A percentile compares a stretch with the other conserved stretches of the same genome.
These are phyloP conservation scores for Acipenser ruthenus DNA, from an alignment of 2,797 vertebrate genomes.

Conservation along the genomic window DNA sequence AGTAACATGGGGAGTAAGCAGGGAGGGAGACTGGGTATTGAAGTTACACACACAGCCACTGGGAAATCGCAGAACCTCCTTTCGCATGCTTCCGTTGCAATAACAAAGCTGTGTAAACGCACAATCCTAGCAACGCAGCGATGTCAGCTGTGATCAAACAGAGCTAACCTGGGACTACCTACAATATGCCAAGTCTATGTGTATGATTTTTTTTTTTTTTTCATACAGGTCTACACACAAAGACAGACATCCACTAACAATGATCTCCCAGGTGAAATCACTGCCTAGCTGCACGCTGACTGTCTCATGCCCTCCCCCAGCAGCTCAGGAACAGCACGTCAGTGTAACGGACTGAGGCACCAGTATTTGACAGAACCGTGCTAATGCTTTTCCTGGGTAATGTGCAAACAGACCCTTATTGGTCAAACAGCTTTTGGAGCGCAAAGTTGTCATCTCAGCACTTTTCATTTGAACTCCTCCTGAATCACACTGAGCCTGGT, in stretches of 20 bases:
- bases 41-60: too few species aligned
- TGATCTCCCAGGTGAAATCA: background rate
- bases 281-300: background rate
- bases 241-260: background rate
- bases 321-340: background rate
- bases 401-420: conserved; percentile 20
- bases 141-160: background rate
- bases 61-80: background rate
- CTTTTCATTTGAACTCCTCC: background rate
- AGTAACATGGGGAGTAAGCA: background rate
- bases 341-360: conserved; percentile 6
- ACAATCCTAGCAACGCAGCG: background rate
- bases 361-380: conserved; percentile 29
- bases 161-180: too few species aligned
- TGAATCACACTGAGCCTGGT: too few species aligned
- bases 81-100: background rate
- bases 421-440: background rate
- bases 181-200: too few species aligned
- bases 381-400: conserved; percentile 20
- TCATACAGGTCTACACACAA: background rate
- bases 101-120: background rate
- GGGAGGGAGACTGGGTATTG: too few species aligned
- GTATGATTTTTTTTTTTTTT: too few species aligned
- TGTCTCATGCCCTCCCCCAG: background rate
- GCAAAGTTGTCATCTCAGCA: background rate